A percentile compares a stretch with the other conserved stretches of the same genome.
These are phyloP conservation scores for Drosophila pseudotakahashii DNA, from an alignment of 2,888 invertebrate genomes.

Conservation along the genomic window DNA sequence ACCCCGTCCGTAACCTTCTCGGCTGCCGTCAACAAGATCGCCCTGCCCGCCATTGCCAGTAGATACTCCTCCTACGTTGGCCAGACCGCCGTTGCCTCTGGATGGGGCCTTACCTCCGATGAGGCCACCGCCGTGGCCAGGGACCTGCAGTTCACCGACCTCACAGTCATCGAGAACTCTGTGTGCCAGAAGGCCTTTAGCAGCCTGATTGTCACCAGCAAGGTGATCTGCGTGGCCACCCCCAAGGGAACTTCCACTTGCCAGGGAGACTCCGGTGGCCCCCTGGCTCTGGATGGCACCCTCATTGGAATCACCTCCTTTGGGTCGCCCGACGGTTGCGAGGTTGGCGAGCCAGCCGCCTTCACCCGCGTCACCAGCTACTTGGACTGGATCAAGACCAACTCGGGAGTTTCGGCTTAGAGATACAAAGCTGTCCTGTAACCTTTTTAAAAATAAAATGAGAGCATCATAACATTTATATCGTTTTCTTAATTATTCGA, in stretches of 20 bases:
- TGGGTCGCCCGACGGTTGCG: slow-evolving; percentile 74
- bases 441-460: too few species aligned
- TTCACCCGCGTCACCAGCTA: slow-evolving; percentile 74
- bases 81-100: slow-evolving; percentile 54
- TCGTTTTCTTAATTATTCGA: too few species aligned
- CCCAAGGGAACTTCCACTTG: slow-evolving; percentile 68
- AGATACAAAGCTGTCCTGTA: too few species aligned
- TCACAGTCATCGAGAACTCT: slow-evolving; percentile 71
- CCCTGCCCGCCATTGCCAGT: slow-evolving; percentile 48
- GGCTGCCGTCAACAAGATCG: slow-evolving; percentile 14
- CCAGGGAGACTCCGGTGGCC: slow-evolving; percentile 82
- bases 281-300: slow-evolving; percentile 59
- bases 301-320: slow-evolving; percentile 80
- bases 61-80: slow-evolving; percentile 54
- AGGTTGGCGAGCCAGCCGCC: slow-evolving; percentile 70
- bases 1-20: slow-evolving; percentile 44
- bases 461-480: too few species aligned
- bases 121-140: slow-evolving; percentile 69
- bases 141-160: slow-evolving; percentile 48
- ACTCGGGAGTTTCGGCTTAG: slow-evolving; percentile 49
- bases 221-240: slow-evolving; percentile 63
- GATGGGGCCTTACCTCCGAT: slow-evolving; percentile 71
- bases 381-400: slow-evolving; percentile 68
- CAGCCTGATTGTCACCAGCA: slow-evolving; percentile 52
- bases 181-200: slow-evolving; percentile 82